phyloP scores from a whole-genome alignment of 2,113 vertebrate species.

The Lanius collurio region DNA sequence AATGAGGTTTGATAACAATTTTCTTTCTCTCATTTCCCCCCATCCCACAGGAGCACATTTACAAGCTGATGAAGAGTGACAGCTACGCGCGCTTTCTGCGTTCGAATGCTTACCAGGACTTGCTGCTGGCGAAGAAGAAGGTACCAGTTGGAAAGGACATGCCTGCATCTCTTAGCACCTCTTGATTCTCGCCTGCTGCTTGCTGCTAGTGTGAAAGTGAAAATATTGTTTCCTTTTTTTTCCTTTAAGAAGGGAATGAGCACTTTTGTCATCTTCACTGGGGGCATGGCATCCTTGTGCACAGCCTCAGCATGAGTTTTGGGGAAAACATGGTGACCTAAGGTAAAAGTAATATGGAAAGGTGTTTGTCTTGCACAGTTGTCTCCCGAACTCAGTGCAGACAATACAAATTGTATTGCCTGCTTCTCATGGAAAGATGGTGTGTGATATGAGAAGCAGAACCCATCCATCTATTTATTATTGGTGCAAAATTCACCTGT shows the following conservation, averaged over 20 bases:
- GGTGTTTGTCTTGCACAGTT: neutral
- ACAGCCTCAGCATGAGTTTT: neutral
- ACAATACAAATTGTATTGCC: neutral
- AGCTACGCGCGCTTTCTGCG: constrained; percentile 96
- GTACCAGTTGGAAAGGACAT: constrained; percentile 78
- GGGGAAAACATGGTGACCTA: neutral
- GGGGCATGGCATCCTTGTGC: neutral
- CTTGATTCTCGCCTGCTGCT: constrained; percentile 76
- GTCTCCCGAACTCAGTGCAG: neutral
- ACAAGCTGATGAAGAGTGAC: constrained; percentile 98
- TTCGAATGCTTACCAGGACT: constrained; percentile 93
- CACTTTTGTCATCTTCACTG: neutral
- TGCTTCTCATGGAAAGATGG: neutral
- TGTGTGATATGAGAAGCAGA: neutral
- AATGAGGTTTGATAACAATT: constrained; percentile 43
- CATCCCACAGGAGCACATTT: constrained; percentile 90
- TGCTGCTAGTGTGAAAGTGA: constrained; percentile 73
- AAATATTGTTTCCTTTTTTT: constrained; percentile 50
- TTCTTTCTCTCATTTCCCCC: constrained; percentile 29
- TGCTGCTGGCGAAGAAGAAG: constrained; percentile 94
- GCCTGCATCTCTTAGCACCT: constrained; percentile 71
- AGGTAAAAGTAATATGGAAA: neutral
- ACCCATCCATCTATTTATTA: neutral
- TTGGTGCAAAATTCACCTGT: neutral
- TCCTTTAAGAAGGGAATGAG: constrained; percentile 36